Percentiles rank a stretch among this genome's conserved stretches.
Conservation (phyloP, 23 tunicate species). For the Ciona savignyi region DNA sequence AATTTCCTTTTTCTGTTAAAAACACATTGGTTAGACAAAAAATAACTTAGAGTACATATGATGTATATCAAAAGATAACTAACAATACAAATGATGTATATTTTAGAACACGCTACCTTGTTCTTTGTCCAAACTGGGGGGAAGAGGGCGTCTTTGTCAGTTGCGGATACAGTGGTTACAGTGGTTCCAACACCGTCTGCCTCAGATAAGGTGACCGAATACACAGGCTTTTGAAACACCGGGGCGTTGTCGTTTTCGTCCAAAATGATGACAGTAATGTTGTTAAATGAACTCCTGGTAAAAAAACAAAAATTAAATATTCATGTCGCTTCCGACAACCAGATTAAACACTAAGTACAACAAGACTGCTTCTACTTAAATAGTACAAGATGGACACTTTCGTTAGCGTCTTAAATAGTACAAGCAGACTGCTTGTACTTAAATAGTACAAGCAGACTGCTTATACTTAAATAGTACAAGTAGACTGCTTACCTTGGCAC, state of each 20-base stretch:
- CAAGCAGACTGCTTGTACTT: too few species aligned
- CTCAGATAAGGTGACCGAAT: conserved; percentile 57
- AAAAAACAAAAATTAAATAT: not conserved
- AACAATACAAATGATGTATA: too few species aligned
- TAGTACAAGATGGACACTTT: not conserved
- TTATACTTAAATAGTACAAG: too few species aligned
- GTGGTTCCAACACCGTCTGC: conserved; percentile 30
- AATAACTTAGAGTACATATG: too few species aligned
- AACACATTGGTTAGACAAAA: not conserved
- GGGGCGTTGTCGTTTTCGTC: conserved; percentile 81
- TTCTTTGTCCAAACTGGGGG: conserved; percentile 24
- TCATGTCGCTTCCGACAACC: not conserved
- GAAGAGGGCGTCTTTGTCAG: conserved; percentile 44
- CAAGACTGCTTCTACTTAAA: not conserved
- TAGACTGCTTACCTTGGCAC: conserved; percentile 48
- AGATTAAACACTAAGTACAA: not conserved
- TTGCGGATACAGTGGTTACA: conserved; percentile 46
- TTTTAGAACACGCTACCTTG: too few species aligned
- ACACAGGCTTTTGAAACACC: conserved; percentile 19
- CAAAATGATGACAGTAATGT: conserved; percentile 37
- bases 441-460: too few species aligned
- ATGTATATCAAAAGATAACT: too few species aligned
- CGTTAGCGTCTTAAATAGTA: too few species aligned
- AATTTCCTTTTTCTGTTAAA: conserved; percentile 14
- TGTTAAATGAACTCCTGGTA: conserved; percentile 38